Conservation (phyloP, 1,140 invertebrate species). For the Sitophilus oryzae region DNA sequence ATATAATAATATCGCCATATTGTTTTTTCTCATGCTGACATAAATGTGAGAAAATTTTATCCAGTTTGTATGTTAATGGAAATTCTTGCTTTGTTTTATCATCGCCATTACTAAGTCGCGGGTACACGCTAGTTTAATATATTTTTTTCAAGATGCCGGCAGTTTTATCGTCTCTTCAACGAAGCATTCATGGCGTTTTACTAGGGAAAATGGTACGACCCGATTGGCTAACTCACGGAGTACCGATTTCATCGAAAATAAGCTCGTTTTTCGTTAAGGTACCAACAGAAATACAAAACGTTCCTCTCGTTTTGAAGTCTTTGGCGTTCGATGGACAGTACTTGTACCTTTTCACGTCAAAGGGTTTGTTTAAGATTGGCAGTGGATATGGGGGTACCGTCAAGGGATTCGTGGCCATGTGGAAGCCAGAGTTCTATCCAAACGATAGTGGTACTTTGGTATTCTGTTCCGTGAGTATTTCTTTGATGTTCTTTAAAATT, state of each 20-base stretch:
- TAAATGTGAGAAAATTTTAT: too few species aligned
- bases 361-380: slow-evolving; percentile 82
- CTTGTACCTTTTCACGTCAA: slow-evolving; percentile 75
- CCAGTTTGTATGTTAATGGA: too few species aligned
- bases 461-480: slow-evolving; percentile 67
- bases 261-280: slow-evolving; percentile 60
- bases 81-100: too few species aligned
- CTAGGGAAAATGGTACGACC: slow-evolving; percentile 77
- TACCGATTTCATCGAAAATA: slow-evolving; percentile 70
- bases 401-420: slow-evolving; percentile 77
- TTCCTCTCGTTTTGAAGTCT: slow-evolving; percentile 49
- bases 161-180: slow-evolving; percentile 79
- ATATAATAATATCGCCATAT: too few species aligned
- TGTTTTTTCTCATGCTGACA: too few species aligned
- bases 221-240: slow-evolving; percentile 83
- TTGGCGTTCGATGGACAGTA: slow-evolving; percentile 84
- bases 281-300: slow-evolving; percentile 44
- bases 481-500: neutral
- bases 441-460: slow-evolving; percentile 77
- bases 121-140: too few species aligned
- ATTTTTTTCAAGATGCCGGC: slow-evolving; percentile 72
- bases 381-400: slow-evolving; percentile 87
- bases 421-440: slow-evolving; percentile 74
- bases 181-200: slow-evolving; percentile 82
- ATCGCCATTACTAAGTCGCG: too few species aligned